Evolutionary conservation across 2,113 vertebrate genomes (phyloP).

Genomic region (Fregetta grallaria): DNA sequence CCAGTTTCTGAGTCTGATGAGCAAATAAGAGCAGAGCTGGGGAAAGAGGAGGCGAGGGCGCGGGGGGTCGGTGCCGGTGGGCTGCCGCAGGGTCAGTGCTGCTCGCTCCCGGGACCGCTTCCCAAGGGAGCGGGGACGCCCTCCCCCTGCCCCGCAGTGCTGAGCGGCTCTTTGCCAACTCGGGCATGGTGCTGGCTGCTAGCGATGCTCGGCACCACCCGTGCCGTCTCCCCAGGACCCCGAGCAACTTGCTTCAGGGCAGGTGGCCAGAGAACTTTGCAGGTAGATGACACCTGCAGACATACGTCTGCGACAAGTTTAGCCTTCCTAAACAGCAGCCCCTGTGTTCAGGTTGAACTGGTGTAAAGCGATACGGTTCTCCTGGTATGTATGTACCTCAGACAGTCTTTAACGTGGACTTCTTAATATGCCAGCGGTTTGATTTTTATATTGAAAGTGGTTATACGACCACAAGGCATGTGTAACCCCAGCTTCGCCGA

Average conservation of each 20-base stretch:
- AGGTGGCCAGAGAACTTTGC: neutral
- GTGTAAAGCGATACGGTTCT: neutral
- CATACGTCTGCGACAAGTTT: neutral
- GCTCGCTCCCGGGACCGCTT: neutral
- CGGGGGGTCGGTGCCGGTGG: rapidly evolving
- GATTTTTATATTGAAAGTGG: neutral
- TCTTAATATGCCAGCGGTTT: neutral
- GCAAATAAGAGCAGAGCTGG: neutral
- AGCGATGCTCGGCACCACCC: neutral
- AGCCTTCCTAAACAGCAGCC: neutral
- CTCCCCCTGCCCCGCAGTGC: neutral
- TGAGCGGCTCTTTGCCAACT: neutral
- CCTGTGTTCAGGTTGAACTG: neutral
- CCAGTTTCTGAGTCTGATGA: neutral
- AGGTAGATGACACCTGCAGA: neutral
- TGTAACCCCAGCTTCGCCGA: neutral
- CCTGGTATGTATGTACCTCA: neutral
- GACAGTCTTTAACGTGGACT: neutral
- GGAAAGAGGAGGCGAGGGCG: neutral
- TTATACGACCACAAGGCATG: rapidly evolving
- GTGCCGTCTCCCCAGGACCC: rapidly evolving
- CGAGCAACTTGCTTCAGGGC: neutral
- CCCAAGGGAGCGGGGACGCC: no score
- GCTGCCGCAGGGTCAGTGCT: neutral
- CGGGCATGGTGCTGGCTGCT: neutral